Evolutionary conservation across 2,888 invertebrate species (phyloP).

Genomic region (Horisme vitalbata): DNA sequence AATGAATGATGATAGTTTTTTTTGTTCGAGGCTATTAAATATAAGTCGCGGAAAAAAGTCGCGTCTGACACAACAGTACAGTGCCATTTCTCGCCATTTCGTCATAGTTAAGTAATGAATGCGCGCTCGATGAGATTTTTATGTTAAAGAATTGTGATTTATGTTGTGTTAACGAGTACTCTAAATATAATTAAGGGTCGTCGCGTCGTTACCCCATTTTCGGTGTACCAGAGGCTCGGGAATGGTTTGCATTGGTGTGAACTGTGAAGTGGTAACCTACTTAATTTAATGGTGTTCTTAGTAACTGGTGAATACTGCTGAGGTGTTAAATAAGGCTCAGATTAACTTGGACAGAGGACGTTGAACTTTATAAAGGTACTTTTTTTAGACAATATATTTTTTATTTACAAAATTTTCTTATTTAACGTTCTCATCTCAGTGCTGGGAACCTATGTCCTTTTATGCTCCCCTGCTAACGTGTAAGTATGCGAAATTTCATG

Average conservation of each 20-base stretch:
- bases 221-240: constrained; percentile 15
- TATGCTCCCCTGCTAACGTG: too few relatives aligned
- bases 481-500: too few relatives aligned
- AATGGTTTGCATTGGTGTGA: constrained; percentile 15
- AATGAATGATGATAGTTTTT: too few relatives aligned
- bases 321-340: constrained; percentile 1
- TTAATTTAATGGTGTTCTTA: constrained; percentile 1
- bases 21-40: neutral
- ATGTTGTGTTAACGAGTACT: constrained; percentile 53
- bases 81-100: constrained; percentile 44
- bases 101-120: constrained; percentile 57
- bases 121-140: constrained; percentile 51
- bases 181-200: constrained; percentile 54
- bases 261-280: constrained; percentile 14
- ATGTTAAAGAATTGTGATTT: constrained; percentile 56
- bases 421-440: too few relatives aligned
- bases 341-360: too few relatives aligned
- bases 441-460: too few relatives aligned
- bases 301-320: too few relatives aligned
- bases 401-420: too few relatives aligned
- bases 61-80: constrained; percentile 15
- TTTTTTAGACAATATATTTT: too few relatives aligned
- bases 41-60: constrained; percentile 4
- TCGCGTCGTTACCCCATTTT: constrained; percentile 46
- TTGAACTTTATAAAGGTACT: too few relatives aligned